Evolutionary conservation across 2,888 invertebrate genomes (phyloP).

Genomic region (Artemia sp.): DNA sequence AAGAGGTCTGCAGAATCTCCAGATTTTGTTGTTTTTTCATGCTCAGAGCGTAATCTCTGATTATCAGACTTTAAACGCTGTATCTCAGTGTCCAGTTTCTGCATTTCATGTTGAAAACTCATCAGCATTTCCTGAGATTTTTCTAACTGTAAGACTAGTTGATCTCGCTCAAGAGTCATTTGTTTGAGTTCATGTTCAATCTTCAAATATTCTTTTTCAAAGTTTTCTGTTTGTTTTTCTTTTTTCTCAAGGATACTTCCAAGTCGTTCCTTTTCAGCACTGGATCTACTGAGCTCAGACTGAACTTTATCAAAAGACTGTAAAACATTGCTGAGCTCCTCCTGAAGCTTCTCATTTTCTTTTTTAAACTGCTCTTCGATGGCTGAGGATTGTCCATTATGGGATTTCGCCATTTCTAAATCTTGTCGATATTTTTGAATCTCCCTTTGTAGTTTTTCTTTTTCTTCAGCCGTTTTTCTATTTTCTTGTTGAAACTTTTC

Average conservation of each 20-base stretch:
- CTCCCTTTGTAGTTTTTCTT: constrained; percentile 26
- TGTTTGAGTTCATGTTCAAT: constrained; percentile 70
- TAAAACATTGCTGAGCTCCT: constrained; percentile 21
- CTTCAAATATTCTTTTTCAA: constrained; percentile 68
- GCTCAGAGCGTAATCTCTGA: constrained; percentile 42
- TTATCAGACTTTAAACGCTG: constrained; percentile 64
- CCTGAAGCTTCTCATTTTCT: constrained; percentile 42
- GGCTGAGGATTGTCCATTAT: constrained; percentile 34
- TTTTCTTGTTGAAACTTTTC: constrained; percentile 15
- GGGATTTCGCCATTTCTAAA: constrained; percentile 21
- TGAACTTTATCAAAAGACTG: constrained; percentile 36
- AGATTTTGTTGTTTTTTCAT: constrained; percentile 44
- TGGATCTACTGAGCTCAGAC: constrained; percentile 52
- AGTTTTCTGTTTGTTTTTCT: constrained; percentile 56
- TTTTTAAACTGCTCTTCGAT: constrained; percentile 52
- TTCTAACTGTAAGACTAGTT: constrained; percentile 69
- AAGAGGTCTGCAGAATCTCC: constrained; percentile 42
- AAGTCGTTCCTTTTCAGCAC: constrained; percentile 58
- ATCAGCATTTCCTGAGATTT: constrained; percentile 83
- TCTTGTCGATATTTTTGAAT: constrained; percentile 25
- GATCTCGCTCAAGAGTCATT: constrained; percentile 64
- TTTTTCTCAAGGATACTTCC: constrained; percentile 56
- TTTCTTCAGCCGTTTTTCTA: constrained; percentile 24
- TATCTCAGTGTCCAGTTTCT: constrained; percentile 60
- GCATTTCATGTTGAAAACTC: constrained; percentile 78